A percentile compares a stretch with the other conserved stretches of the same genome.
These are phyloP conservation scores for Scelioninae gen. 1 DNA, from an alignment of 2,888 invertebrate genomes.

Conservation along the genomic window DNA sequence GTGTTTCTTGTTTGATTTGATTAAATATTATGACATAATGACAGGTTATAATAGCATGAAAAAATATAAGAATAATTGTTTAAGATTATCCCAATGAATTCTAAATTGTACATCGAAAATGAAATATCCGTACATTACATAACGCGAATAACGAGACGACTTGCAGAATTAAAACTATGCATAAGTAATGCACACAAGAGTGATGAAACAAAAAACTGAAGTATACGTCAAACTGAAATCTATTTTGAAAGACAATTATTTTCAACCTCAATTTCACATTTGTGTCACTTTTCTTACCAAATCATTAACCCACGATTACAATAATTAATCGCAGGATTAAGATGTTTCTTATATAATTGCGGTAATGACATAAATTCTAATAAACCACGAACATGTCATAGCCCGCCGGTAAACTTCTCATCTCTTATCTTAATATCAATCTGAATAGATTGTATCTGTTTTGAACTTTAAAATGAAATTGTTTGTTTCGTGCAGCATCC, in stretches of 20 bases:
- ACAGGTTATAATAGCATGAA: slow-evolving; percentile 15
- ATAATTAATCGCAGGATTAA: slow-evolving; percentile 4
- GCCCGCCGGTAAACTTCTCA: slow-evolving; percentile 15
- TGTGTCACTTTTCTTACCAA: background rate
- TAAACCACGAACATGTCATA: slow-evolving; percentile 21
- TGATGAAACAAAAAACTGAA: slow-evolving; percentile 8
- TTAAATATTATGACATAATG: slow-evolving; percentile 35
- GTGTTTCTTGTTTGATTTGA: background rate
- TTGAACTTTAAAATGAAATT: slow-evolving; percentile 41
- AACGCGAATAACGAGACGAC: slow-evolving; percentile 4
- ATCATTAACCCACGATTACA: background rate
- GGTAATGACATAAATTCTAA: background rate
- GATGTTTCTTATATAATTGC: background rate
- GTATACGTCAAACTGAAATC: background rate
- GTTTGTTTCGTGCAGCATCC: slow-evolving; percentile 23
- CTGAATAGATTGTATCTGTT: slow-evolving; percentile 26
- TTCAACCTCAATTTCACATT: background rate
- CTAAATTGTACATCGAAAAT: slow-evolving; percentile 8
- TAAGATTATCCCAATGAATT: background rate
- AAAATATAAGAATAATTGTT: slow-evolving; percentile 8
- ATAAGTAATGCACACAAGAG: background rate
- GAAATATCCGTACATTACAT: slow-evolving; percentile 1
- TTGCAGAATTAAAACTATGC: slow-evolving; percentile 13
- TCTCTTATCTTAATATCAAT: slow-evolving; percentile 43
- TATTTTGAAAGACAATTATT: background rate